These are phyloP conservation scores for Actenoides hombroni DNA, from an alignment of 2,113 vertebrate species.

Conservation along the genomic window DNA sequence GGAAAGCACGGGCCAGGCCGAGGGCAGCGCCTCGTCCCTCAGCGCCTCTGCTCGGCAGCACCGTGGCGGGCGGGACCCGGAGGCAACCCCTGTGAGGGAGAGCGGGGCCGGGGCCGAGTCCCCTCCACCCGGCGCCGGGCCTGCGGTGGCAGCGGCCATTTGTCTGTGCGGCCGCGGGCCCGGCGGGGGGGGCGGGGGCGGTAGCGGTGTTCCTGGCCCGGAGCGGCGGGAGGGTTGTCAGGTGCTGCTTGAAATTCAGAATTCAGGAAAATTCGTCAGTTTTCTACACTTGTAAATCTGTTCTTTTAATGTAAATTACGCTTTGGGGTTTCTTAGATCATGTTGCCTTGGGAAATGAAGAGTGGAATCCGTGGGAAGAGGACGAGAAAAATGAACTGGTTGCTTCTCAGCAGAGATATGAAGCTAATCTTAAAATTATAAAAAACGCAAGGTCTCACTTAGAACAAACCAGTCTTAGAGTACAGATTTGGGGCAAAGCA, in stretches of 20 bases:
- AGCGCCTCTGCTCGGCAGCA: neutral
- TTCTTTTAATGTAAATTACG: neutral
- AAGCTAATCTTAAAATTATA: slow-evolving; percentile 78
- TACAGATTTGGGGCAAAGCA: slow-evolving; percentile 97
- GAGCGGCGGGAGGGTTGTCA: neutral
- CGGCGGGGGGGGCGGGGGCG: neutral
- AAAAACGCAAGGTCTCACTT: slow-evolving; percentile 71
- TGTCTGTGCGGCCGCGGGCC: fast-evolving
- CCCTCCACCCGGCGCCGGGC: fast-evolving
- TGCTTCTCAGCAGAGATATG: slow-evolving; percentile 76
- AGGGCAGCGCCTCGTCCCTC: neutral
- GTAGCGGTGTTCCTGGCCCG: fast-evolving
- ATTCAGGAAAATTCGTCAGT: fast-evolving
- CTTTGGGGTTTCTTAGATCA: slow-evolving; percentile 36
- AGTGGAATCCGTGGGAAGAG: slow-evolving; percentile 96
- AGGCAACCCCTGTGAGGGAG: no score
- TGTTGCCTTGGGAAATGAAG: slow-evolving; percentile 66
- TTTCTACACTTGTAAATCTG: fast-evolving
- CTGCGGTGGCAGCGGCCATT: neutral
- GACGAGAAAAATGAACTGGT: slow-evolving; percentile 83
- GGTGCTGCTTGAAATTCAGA: neutral
- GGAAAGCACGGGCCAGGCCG: neutral
- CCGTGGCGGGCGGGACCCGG: no score
- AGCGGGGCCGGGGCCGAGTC: neutral
- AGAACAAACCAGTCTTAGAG: slow-evolving; percentile 76